Evolutionary conservation across 2,113 vertebrate genomes (phyloP).

Genomic region (Acanthisitta chloris): DNA sequence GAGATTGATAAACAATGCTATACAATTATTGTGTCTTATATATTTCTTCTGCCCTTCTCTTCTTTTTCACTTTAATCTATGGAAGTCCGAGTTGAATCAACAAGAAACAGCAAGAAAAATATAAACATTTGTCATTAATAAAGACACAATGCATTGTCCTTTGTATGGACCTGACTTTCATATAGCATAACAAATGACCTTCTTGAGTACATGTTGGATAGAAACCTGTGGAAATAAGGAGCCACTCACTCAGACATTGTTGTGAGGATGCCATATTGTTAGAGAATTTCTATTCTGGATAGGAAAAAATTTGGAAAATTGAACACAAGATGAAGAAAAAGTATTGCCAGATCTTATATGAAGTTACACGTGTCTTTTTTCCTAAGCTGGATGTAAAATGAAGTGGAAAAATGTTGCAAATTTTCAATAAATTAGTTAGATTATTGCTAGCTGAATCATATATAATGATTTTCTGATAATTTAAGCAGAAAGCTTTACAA

Average conservation of each 20-base stretch:
- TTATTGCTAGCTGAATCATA: not conserved
- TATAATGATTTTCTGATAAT: not conserved
- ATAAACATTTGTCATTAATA: not conserved
- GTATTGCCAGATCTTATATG: not conserved
- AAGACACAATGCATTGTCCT: not conserved
- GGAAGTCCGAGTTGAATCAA: not conserved
- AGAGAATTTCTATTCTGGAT: not conserved
- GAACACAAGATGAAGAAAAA: not conserved
- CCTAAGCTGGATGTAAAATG: not conserved
- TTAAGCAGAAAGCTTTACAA: not conserved
- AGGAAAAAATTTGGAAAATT: not conserved
- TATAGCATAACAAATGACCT: not conserved
- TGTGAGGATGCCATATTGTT: not conserved
- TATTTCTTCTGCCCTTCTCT: not conserved
- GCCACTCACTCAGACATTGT: not conserved
- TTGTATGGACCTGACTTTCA: not conserved
- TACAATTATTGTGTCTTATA: not conserved
- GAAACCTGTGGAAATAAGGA: not conserved
- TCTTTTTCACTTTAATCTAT: not conserved
- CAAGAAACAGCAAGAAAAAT: not conserved
- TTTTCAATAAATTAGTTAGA: not conserved
- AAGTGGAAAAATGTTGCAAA: not conserved
- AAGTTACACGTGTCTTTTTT: accelerated
- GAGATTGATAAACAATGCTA: not conserved
- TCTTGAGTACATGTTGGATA: not conserved